Evolutionary conservation across 2,797 vertebrate species (phyloP), one percentile per base, ranked within the genome.

Genomic region (Scolopax rusticola): DNA sequence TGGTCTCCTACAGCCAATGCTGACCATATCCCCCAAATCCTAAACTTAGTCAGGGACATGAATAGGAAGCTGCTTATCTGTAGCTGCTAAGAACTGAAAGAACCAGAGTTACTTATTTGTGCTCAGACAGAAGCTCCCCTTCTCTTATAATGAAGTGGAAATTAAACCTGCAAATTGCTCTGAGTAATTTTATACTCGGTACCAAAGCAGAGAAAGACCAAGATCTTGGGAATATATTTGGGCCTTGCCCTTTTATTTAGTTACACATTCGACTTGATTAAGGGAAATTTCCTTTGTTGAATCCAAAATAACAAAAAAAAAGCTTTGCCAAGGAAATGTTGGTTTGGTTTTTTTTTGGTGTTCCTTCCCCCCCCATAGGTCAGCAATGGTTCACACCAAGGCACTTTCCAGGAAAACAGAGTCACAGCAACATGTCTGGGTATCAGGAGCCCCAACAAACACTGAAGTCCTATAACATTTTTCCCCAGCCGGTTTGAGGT

Each of bases 401-500:
- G 5, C 21, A 2, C 13, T 43, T 70, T 21, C 61, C 14, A 57
- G 78, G 60, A 30, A 56, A 60, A 28, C 9, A 30, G 89, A 61
- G 51, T 7, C 57, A 15, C 40, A 40, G 57, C 2, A 14, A 17
- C 17, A 0, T 2, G 36, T 15, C 10, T 38, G 27, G 74, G 48
- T 41, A 19, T 8, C 1, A 74, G 63, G 75, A 96, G 56, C 51
- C 78, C 89, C 92, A 77, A 18, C 28, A 23, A 75, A 82, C 61
- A 41, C 57, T 10, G 14, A 15, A 61, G 88, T 25, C 67, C 60
- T 10, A 32, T 40, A 38, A 80, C 40, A 81, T 27, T 86, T 87
- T 92, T 33, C 54, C 84, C 79, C 54, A 23, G 61, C 38, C 83
- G 27, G 33, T 91, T 91, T 94, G 70, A 84, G 89, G 89, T 74